Evolutionary conservation across 2,888 invertebrate species (phyloP).

Genomic region (Lasioglossum morio): DNA sequence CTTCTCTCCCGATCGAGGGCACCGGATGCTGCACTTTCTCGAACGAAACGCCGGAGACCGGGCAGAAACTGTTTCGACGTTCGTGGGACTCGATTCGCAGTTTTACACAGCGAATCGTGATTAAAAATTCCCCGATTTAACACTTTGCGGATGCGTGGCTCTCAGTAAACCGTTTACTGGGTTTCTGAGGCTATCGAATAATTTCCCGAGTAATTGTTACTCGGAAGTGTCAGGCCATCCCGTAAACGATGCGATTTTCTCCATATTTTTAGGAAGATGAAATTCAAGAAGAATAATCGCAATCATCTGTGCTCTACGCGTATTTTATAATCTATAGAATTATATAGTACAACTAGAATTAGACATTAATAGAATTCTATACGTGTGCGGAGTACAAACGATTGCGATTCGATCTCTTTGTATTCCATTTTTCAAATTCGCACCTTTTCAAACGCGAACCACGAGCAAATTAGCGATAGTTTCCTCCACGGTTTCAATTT

Average conservation of each 20-base stretch:
- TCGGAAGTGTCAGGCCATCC: not conserved
- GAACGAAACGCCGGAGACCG: not conserved
- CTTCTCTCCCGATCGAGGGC: constrained; percentile 15
- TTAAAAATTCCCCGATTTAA: not conserved
- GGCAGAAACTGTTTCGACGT: not conserved
- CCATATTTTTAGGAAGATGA: not conserved
- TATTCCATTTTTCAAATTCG: not conserved
- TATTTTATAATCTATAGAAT: not conserved
- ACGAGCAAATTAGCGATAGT: not conserved
- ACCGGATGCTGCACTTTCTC: not conserved
- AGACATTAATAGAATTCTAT: not conserved
- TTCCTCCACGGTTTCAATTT: not conserved
- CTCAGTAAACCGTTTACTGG: not conserved
- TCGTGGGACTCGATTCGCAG: not conserved
- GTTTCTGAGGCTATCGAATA: not conserved
- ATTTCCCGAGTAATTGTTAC: not conserved
- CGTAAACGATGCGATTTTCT: not conserved
- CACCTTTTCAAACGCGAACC: not conserved
- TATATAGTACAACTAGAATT: not conserved
- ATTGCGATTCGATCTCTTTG: not conserved
- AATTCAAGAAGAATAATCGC: not conserved
- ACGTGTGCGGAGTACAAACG: not conserved
- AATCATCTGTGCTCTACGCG: not conserved
- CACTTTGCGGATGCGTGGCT: not conserved
- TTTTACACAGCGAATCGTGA: not conserved